Conservation (phyloP, 2,888 invertebrate species). For the Cerastoderma edule region DNA sequence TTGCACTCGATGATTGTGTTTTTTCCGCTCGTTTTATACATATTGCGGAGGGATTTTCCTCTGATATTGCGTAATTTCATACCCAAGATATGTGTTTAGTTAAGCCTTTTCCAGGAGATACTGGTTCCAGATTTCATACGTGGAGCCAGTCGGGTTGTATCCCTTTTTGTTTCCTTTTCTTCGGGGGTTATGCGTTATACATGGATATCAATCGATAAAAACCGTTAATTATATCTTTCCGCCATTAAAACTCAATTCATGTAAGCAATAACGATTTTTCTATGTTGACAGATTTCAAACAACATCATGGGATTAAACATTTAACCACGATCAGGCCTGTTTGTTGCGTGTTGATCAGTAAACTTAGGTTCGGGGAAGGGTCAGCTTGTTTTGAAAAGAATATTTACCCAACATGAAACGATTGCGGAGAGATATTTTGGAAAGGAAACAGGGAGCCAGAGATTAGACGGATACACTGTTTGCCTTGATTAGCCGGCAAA, state of each 20-base stretch:
- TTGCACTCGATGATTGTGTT: conserved; percentile 19
- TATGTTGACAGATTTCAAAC: no score
- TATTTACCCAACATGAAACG: conserved; percentile 59
- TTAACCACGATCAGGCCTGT: no score
- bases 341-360: no score
- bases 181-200: no score
- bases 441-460: conserved; percentile 35
- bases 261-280: no score
- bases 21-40: background rate
- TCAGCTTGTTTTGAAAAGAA: conserved; percentile 53
- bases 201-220: no score
- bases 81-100: conserved; percentile 39
- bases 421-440: conserved; percentile 47
- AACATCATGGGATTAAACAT: no score
- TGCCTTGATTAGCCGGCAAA: conserved; percentile 44
- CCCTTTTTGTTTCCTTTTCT: no score
- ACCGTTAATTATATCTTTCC: no score
- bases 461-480: conserved; percentile 54
- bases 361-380: background rate
- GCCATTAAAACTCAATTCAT: no score
- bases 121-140: conserved; percentile 18
- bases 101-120: conserved; percentile 36
- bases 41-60: conserved; percentile 22
- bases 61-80: conserved; percentile 44
- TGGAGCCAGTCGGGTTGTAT: conserved; percentile 41